These are phyloP conservation scores for Acromyrmex charruanus DNA, from an alignment of 1,140 invertebrate genomes.

Conservation along the genomic window DNA sequence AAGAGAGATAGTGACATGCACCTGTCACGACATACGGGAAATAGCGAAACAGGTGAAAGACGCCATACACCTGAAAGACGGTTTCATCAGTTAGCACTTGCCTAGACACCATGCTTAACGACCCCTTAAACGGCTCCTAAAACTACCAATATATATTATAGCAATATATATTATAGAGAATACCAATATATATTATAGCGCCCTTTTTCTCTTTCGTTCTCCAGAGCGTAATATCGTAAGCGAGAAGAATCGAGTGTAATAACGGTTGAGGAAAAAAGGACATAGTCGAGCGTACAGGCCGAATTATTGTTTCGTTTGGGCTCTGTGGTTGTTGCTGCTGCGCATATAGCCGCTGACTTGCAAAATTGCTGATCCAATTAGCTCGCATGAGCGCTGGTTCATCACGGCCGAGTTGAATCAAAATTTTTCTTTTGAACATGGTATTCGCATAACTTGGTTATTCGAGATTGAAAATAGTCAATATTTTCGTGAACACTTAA, in stretches of 20 bases:
- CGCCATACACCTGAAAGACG: conserved; percentile 75
- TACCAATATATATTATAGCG: neutral
- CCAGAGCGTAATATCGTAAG: conserved; percentile 14
- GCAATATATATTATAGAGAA: neutral
- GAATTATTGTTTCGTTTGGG: conserved; percentile 48
- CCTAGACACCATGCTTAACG: conserved; percentile 48
- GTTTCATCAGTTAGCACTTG: conserved; percentile 81
- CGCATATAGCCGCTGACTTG: conserved; percentile 28
- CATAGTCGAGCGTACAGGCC: conserved; percentile 8
- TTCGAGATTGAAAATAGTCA: neutral
- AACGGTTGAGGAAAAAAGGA: conserved; percentile 25
- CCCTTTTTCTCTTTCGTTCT: conserved; percentile 8
- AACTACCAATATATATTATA: neutral
- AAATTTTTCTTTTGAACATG: neutral
- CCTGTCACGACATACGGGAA: conserved; percentile 85
- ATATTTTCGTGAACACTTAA: neutral
- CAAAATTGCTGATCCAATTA: conserved; percentile 68
- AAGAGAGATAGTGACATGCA: conserved; percentile 70
- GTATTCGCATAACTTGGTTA: conserved; percentile 6
- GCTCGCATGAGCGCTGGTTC: conserved; percentile 16
- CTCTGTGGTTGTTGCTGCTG: neutral
- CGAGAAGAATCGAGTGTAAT: conserved; percentile 24
- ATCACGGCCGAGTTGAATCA: conserved; percentile 12
- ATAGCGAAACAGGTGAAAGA: conserved; percentile 85
- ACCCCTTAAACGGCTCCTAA: conserved; percentile 63